Conservation (phyloP, 1,140 invertebrate species). For the Pseudomyrmex flavicornis region DNA sequence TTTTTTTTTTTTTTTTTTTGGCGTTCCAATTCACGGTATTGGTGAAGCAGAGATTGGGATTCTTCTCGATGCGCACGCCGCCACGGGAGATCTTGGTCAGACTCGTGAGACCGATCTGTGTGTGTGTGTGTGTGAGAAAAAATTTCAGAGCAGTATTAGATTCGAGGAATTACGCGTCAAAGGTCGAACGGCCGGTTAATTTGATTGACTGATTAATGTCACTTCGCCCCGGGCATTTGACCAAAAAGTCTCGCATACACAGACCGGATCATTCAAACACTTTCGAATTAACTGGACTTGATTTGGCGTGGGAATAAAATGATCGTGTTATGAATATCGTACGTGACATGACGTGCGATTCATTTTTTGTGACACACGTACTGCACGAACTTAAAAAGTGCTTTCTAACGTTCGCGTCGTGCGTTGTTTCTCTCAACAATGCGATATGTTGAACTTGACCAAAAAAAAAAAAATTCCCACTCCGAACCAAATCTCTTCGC, state of each 20-base stretch:
- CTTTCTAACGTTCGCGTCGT: neutral
- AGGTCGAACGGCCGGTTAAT: conserved; percentile 69
- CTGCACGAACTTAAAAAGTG: conserved; percentile 6
- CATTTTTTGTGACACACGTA: too few species aligned
- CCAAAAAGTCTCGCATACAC: conserved; percentile 47
- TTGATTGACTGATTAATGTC: conserved; percentile 73
- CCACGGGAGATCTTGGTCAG: conserved; percentile 89
- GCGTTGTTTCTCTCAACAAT: neutral
- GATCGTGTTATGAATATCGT: conserved; percentile 41
- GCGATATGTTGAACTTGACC: neutral
- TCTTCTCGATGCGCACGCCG: conserved; percentile 89
- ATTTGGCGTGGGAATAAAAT: conserved; percentile 76
- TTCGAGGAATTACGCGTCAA: conserved; percentile 48
- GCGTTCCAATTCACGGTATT: conserved; percentile 90
- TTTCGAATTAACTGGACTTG: conserved; percentile 62
- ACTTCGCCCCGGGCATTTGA: conserved; percentile 71
- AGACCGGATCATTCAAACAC: conserved; percentile 47
- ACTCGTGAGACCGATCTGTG: conserved; percentile 88
- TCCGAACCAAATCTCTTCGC: too few species aligned
- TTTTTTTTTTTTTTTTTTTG: conserved; percentile 66
- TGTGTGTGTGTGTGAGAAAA: conserved; percentile 7
- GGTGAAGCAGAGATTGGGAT: conserved; percentile 90
- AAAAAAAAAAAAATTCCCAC: neutral
- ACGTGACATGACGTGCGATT: conserved; percentile 17
- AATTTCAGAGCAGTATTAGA: conserved; percentile 42